Base-by-base conservation (phyloP, 2,113 vertebrate genomes). In the Panurus biarmicus region DNA sequence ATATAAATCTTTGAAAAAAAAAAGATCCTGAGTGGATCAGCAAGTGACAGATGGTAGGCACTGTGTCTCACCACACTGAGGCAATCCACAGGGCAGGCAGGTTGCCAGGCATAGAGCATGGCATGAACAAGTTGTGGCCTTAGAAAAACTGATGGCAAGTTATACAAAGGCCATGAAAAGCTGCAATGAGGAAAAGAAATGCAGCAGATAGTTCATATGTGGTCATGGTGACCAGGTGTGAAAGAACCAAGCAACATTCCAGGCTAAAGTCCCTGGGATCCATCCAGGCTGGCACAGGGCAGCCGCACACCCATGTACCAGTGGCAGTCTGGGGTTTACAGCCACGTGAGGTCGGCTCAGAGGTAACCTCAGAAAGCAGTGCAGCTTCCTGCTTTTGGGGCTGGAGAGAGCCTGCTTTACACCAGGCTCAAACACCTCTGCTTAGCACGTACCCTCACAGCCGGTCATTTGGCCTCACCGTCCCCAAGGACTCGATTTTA, bases 321-420 rank as follows among this genome's bases (percentile, higher is more conserved):
- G 12, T 0, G 11, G 42, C 29, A 64, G 25, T n/a, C 12, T 53
- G 45, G 20, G 64, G 40, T 29, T 58, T 38, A 42, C 29, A 81
- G 16, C 16, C 50, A 44, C 0, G 0, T 10, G 26, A 42, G 14
- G 26, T 25, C 0, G 0, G 40, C n/a, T 70, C 67, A 65, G 73
- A 75, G 38, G 7, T 5, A 42, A 26, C 16, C 26, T 71, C 57
- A 47, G 51, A 47, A 54, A 50, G 47, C n/a, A 56, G 11, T 3
- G 31, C 64, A n/a, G 84, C 36, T 61, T 45, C 45, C 14, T 56
- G 3, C 48, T 50, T 54, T 38, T 1, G 4, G 26, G 35, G 25
- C 18, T 33, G 77, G 42, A 70, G 23, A 28, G 5, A 26, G 54
- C 15, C 50, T 57, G n/a, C 29, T n/a, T 44, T 35, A 56, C 58